Conservation (phyloP, 2,888 invertebrate genomes). For the Papilio demoleus region DNA sequence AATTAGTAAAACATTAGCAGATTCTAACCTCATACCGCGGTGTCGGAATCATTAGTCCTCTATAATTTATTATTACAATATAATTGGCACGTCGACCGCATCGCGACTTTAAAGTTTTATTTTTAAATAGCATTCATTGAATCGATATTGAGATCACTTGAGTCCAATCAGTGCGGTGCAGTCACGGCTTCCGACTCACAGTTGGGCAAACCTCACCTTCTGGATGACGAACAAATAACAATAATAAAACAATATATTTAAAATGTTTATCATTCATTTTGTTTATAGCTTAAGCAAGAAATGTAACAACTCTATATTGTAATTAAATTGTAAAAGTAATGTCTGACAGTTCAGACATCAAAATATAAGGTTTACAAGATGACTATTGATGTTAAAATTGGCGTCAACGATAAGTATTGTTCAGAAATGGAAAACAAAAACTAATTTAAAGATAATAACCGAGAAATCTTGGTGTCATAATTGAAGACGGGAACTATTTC, state of each 20-base stretch:
- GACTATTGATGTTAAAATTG: neutral
- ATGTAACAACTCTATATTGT: too few species aligned
- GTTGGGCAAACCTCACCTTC: slow-evolving; percentile 14
- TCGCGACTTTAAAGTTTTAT: slow-evolving; percentile 23
- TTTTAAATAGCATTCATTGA: slow-evolving; percentile 50
- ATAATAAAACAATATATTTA: neutral
- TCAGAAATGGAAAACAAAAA: slow-evolving; percentile 2
- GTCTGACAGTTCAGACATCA: too few species aligned
- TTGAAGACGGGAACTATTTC: slow-evolving; percentile 26
- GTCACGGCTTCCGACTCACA: neutral
- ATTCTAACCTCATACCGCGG: neutral
- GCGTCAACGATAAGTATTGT: neutral
- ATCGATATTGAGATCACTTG: slow-evolving; percentile 65
- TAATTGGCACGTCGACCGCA: slow-evolving; percentile 21
- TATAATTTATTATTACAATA: slow-evolving; percentile 28
- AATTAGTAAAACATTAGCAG: neutral
- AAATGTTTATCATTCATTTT: neutral
- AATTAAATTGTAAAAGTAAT: too few species aligned
- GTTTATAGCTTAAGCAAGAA: too few species aligned
- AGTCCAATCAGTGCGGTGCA: slow-evolving; percentile 50
- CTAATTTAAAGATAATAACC: slow-evolving; percentile 6
- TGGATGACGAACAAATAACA: neutral
- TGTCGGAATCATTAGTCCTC: slow-evolving; percentile 27
- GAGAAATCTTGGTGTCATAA: neutral
- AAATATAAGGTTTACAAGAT: too few species aligned